phyloP scores from a whole-genome alignment of 1,140 invertebrate genomes.

The Mylabris phalerata region DNA sequence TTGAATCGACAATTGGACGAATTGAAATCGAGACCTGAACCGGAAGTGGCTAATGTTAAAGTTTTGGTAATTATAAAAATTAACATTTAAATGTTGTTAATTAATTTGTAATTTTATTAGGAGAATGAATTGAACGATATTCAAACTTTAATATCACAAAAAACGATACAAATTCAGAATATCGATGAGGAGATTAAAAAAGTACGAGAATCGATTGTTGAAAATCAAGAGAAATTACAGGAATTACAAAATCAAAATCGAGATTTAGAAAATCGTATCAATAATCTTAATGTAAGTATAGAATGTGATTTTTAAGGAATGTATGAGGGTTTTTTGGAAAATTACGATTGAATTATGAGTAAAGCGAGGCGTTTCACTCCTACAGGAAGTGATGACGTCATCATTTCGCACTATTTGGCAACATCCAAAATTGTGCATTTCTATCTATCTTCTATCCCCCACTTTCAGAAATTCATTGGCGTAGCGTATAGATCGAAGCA shows the following conservation, averaged over 20 bases:
- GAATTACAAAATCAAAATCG: conserved; percentile 36
- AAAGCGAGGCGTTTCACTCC: too few species aligned
- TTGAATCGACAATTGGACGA: conserved; percentile 24
- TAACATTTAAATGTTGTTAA: not conserved
- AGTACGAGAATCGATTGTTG: conserved; percentile 30
- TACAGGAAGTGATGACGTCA: too few species aligned
- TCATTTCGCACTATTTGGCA: too few species aligned
- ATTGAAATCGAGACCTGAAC: conserved; percentile 28
- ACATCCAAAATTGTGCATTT: too few species aligned
- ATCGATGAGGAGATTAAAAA: conserved; percentile 32
- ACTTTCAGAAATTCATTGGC: too few species aligned
- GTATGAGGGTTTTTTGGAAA: too few species aligned
- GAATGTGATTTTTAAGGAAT: not conserved
- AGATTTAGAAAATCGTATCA: conserved; percentile 38
- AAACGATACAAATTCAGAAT: conserved; percentile 27
- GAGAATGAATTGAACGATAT: conserved; percentile 38
- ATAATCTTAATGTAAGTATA: conserved; percentile 27
- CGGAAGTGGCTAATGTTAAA: conserved; percentile 42
- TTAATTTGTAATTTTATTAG: not conserved
- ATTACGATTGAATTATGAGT: too few species aligned
- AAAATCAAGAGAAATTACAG: conserved; percentile 35
- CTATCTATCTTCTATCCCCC: too few species aligned
- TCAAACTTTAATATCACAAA: conserved; percentile 29
- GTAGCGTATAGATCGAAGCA: too few species aligned
- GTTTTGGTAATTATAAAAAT: conserved; percentile 38